Conservation (phyloP, 2,113 vertebrate species). For the Bungarus multicinctus region DNA sequence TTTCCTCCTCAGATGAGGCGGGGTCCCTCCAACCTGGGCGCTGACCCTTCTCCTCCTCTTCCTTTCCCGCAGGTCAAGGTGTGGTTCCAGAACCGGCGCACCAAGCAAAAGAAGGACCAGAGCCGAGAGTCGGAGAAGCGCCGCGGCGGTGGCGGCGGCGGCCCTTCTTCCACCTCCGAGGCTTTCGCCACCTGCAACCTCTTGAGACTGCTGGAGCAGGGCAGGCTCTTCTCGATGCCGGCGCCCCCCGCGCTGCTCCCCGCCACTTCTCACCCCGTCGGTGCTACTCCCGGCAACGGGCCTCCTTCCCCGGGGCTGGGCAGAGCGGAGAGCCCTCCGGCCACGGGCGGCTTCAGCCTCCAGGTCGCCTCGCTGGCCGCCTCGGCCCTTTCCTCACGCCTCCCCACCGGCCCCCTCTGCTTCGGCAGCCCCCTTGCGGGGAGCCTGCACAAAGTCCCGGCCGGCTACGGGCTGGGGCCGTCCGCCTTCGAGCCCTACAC, state of each 20-base stretch:
- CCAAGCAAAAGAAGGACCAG: slow-evolving; percentile 98
- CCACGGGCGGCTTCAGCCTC: slow-evolving; percentile 67
- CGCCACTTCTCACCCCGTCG: slow-evolving; percentile 66
- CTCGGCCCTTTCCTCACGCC: slow-evolving; percentile 67
- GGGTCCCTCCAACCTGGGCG: too few relatives aligned
- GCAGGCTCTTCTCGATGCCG: slow-evolving; percentile 80
- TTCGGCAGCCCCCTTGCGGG: slow-evolving; percentile 79
- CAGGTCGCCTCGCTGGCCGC: slow-evolving; percentile 70
- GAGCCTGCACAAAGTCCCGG: slow-evolving; percentile 74
- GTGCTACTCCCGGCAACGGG: slow-evolving; percentile 49
- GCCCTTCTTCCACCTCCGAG: slow-evolving; percentile 75
- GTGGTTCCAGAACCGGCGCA: slow-evolving; percentile 96
- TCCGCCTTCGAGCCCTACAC: slow-evolving; percentile 93
- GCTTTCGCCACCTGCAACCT: slow-evolving; percentile 92
- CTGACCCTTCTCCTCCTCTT: too few relatives aligned
- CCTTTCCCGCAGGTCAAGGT: slow-evolving; percentile 83
- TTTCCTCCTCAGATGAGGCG: too few relatives aligned
- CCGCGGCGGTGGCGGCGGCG: too few relatives aligned
- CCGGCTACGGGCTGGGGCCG: slow-evolving; percentile 75
- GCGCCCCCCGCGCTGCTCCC: slow-evolving; percentile 74
- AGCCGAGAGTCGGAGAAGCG: slow-evolving; percentile 88
- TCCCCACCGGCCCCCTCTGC: slow-evolving; percentile 71
- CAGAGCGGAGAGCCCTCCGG: slow-evolving; percentile 59
- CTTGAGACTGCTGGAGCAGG: slow-evolving; percentile 89
- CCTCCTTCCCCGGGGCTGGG: slow-evolving; percentile 56